phyloP scores from a whole-genome alignment of 2,888 invertebrate species.

The Melinaea marsaeus region DNA sequence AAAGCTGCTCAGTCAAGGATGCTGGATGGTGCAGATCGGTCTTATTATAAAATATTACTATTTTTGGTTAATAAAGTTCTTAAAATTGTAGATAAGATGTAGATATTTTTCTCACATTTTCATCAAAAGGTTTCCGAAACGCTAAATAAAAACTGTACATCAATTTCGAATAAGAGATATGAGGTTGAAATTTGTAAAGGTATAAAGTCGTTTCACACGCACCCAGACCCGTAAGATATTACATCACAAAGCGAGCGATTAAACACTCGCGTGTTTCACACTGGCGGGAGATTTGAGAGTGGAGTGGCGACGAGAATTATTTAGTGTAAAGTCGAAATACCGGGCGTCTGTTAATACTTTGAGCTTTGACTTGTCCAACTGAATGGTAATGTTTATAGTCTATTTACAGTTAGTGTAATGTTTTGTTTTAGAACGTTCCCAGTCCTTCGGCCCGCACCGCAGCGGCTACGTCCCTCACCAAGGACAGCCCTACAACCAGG shows the following conservation, averaged over 20 bases:
- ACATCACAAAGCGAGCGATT: conserved; percentile 63
- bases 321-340: conserved; percentile 16
- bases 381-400: background rate
- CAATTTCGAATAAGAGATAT: too few relatives aligned
- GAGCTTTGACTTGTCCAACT: too few relatives aligned
- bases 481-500: conserved; percentile 32
- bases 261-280: conserved; percentile 48
- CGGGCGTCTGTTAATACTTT: background rate
- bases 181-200: background rate
- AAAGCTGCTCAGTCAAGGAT: too few relatives aligned
- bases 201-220: conserved; percentile 18
- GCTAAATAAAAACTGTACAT: too few relatives aligned
- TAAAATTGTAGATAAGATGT: background rate
- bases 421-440: conserved; percentile 64
- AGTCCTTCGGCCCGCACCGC: conserved; percentile 60
- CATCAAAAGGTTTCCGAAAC: conserved; percentile 1
- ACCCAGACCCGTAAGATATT: conserved; percentile 37
- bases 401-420: background rate
- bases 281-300: conserved; percentile 39
- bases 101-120: conserved; percentile 3
- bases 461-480: conserved; percentile 55
- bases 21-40: conserved; percentile 13
- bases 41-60: too few relatives aligned
- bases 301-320: conserved; percentile 36
- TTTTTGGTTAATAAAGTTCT: too few relatives aligned